Evolutionary conservation across 2,888 invertebrate genomes (phyloP).

Genomic region (Anthrax anthrax): DNA sequence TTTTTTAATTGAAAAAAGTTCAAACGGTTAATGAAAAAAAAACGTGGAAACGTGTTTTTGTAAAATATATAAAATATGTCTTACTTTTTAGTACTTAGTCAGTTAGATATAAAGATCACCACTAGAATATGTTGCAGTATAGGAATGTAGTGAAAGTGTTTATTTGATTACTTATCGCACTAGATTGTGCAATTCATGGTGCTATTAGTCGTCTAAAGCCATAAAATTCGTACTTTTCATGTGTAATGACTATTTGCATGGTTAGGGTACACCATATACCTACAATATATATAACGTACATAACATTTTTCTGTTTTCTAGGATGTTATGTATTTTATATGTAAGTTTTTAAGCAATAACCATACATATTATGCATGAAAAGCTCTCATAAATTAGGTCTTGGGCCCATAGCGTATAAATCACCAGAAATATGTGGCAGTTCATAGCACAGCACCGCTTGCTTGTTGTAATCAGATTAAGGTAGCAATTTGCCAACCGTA

Average conservation of each 20-base stretch:
- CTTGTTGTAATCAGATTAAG: conserved; percentile 13
- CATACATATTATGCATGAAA: conserved; percentile 10
- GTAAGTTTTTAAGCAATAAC: background rate
- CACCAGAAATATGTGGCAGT: conserved; percentile 13
- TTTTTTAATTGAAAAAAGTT: too few relatives aligned
- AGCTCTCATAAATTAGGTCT: conserved; percentile 12
- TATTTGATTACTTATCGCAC: background rate
- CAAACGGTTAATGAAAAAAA: too few relatives aligned
- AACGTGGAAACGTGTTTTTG: background rate
- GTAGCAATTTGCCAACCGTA: conserved; percentile 14
- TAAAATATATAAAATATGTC: conserved; percentile 1
- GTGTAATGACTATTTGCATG: too few relatives aligned
- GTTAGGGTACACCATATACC: too few relatives aligned
- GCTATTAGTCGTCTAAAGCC: background rate
- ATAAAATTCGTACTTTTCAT: too few relatives aligned
- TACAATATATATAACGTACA: too few relatives aligned
- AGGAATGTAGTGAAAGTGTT: conserved; percentile 3
- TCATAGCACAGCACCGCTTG: conserved; percentile 10
- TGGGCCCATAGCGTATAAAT: conserved; percentile 11
- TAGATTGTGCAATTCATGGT: background rate
- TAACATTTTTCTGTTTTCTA: too few relatives aligned
- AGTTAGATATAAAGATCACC: background rate
- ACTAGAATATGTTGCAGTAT: background rate
- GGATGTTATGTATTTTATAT: too few relatives aligned
- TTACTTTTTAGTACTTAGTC: conserved; percentile 1